Conservation (phyloP, 2,888 invertebrate genomes). For the Exocentrus adspersus region DNA sequence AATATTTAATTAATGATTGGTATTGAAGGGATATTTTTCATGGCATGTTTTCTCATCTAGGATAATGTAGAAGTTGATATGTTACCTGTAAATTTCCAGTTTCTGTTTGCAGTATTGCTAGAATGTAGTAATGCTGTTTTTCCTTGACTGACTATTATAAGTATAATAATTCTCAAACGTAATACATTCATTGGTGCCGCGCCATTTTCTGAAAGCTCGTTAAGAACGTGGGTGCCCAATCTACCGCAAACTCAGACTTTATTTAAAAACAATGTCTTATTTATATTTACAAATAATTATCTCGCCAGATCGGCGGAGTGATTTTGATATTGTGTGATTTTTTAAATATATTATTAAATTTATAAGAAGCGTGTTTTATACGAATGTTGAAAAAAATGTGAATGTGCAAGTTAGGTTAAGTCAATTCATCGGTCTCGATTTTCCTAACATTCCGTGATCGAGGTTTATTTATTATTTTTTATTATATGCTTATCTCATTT, state of each 20-base stretch:
- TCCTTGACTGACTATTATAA: conserved; percentile 28
- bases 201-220: conserved; percentile 5
- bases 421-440: conserved; percentile 61
- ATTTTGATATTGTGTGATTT: conserved; percentile 66
- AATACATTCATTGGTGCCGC: background rate
- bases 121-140: conserved; percentile 12
- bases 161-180: conserved; percentile 15
- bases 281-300: conserved; percentile 59
- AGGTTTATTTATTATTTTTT: conserved; percentile 59
- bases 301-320: conserved; percentile 60
- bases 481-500: conserved; percentile 55
- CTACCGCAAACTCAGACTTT: conserved; percentile 54
- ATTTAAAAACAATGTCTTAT: conserved; percentile 60
- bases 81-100: background rate
- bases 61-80: background rate
- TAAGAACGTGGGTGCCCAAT: conserved; percentile 27
- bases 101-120: conserved; percentile 16
- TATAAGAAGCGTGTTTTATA: conserved; percentile 61
- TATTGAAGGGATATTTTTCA: too few relatives aligned
- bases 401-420: conserved; percentile 61
- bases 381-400: conserved; percentile 60
- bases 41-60: too few relatives aligned
- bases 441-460: conserved; percentile 60
- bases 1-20: too few relatives aligned
- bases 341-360: conserved; percentile 58